Evolutionary conservation across 1,140 invertebrate genomes (phyloP).

Genomic region (Brachionus koreanus): DNA sequence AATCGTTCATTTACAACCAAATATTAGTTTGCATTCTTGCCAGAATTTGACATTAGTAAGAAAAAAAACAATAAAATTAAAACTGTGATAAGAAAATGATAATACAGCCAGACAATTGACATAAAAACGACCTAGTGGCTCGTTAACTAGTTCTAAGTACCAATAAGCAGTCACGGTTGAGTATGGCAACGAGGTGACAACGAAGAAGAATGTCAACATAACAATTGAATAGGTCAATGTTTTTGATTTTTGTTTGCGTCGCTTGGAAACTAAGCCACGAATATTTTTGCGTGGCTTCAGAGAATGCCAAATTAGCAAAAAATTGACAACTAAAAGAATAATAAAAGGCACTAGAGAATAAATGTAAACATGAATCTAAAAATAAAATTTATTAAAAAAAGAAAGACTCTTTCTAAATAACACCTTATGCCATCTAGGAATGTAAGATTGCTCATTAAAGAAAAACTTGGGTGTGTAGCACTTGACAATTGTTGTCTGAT

Average conservation of each 20-base stretch:
- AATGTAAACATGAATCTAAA: constrained; percentile 9
- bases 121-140: neutral
- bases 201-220: neutral
- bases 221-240: constrained; percentile 12
- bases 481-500: neutral
- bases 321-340: constrained; percentile 1
- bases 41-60: constrained; percentile 17
- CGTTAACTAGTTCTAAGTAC: neutral
- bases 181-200: constrained; percentile 4
- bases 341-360: neutral
- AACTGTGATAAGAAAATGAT: constrained; percentile 11
- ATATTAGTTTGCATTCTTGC: neutral
- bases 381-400: neutral
- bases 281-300: neutral
- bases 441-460: neutral
- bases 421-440: neutral
- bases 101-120: neutral
- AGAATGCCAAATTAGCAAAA: neutral
- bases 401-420: neutral
- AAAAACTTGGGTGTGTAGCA: neutral
- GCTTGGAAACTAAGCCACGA: neutral
- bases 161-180: constrained; percentile 6
- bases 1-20: neutral
- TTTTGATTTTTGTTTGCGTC: constrained; percentile 31
- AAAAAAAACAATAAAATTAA: neutral